Conservation (phyloP, 2,113 vertebrate species). For the Microcebus jonahi region DNA sequence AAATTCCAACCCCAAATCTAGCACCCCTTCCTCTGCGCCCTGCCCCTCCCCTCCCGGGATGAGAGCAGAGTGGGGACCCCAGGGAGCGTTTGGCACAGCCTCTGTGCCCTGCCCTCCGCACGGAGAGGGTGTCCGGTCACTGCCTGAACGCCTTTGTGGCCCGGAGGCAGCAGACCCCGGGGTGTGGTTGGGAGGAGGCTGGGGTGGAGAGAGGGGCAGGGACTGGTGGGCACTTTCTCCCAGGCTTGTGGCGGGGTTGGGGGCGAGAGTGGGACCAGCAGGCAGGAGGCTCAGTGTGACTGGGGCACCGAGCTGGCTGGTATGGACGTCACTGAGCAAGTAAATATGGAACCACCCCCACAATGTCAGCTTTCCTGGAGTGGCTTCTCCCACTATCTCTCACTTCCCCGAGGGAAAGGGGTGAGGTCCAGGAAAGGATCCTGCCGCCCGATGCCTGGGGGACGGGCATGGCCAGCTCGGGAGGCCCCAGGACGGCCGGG, state of each 20-base stretch:
- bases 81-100: fast-evolving
- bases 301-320: background rate
- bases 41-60: background rate
- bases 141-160: background rate
- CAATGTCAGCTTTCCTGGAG: slow-evolving; percentile 44
- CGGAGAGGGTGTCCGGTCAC: background rate
- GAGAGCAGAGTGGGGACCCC: background rate
- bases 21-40: background rate
- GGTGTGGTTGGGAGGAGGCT: fast-evolving
- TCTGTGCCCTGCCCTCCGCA: background rate
- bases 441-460: background rate
- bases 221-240: background rate
- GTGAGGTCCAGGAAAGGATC: background rate
- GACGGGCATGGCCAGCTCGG: background rate
- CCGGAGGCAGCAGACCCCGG: background rate
- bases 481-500: fast-evolving
- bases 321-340: slow-evolving; percentile 42
- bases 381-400: background rate
- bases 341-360: background rate
- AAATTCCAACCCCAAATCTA: background rate
- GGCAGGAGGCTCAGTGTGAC: background rate
- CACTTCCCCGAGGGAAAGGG: background rate
- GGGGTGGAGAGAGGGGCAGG: background rate
- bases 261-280: background rate
- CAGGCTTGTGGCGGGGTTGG: background rate